Base-by-base conservation (phyloP, 2,888 invertebrate species). In the Pocota personata region DNA sequence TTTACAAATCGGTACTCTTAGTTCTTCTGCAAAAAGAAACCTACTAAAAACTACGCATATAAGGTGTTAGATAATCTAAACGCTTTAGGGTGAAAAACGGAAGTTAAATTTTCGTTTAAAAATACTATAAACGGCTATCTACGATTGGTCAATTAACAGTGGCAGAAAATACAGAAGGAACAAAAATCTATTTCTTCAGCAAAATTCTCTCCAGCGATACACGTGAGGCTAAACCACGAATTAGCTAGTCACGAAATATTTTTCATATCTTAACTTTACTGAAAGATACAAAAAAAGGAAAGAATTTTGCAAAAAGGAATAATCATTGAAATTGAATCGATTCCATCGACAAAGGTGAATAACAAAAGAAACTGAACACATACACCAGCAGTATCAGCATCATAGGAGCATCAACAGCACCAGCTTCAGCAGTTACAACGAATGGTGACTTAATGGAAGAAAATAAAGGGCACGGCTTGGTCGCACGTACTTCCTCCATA, bases 211-310 rank as follows among this genome's bases (percentile, higher is more conserved):
- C 19, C 46, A 66, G 27, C 79, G n/a, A 46, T 48, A 37, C 75
- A 75, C 82, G 82, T 82, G 82, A 82, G 75, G 55, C 62, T 62
- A 57, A 62, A n/a, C 82, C 82, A 82, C 82, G 82, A 82, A 82
- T 82, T 82, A 76, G 75, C 60, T 64, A 60, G 82, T 82, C 82
- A 82, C 82, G 82, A 79, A 79, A 55, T 37, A 62, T 82, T 75
- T 71, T 75, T 82, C 75, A 64, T 69, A 57, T 75, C 75, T 80
- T 50, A 50, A 60, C 46, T 55, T 50, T 10, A 30, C 32, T 5
- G 40, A 60, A 30, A 60, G 50, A 50, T 48, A 43, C 40, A 35
- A 62, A 69, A 58, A 16, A 7, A 10, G 40, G 30, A 50, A 67
- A 12, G 19, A 37, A 76, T 57, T n/a, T 58, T 46, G 21, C 24